phyloP scores from a whole-genome alignment of 2,113 vertebrate genomes.

The Saguinus midas region DNA sequence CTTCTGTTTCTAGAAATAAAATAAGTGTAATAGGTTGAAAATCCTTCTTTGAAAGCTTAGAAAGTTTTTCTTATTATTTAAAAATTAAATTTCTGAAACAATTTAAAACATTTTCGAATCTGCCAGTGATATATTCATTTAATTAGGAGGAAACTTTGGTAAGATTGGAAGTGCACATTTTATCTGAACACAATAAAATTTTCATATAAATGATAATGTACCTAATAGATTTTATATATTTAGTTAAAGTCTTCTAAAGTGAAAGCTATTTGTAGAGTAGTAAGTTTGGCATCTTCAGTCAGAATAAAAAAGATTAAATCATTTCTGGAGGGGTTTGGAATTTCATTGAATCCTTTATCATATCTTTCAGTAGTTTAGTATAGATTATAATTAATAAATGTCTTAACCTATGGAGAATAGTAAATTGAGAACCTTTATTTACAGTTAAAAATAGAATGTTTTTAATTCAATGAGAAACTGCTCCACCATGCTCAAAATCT shows the following conservation, averaged over 20 bases:
- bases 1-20: conserved; percentile 38
- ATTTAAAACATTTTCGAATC: conserved; percentile 59
- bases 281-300: conserved; percentile 43
- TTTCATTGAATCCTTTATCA: conserved; percentile 58
- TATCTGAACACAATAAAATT: conserved; percentile 59
- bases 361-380: conserved; percentile 25
- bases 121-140: conserved; percentile 53
- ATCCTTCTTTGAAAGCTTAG: background rate
- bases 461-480: background rate
- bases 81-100: conserved; percentile 60
- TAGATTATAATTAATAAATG: conserved; percentile 48
- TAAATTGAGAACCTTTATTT: conserved; percentile 41
- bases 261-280: conserved; percentile 61
- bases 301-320: conserved; percentile 32
- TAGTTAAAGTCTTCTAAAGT: conserved; percentile 52
- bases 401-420: conserved; percentile 2
- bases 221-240: conserved; percentile 69
- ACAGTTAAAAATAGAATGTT: background rate
- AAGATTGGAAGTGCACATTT: conserved; percentile 61
- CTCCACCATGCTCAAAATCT: background rate
- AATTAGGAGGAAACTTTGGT: conserved; percentile 55
- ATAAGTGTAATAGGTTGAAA: conserved; percentile 13
- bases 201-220: conserved; percentile 60
- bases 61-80: conserved; percentile 54
- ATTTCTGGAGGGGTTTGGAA: conserved; percentile 44